A percentile compares a stretch with the other conserved stretches of the same genome.
These are phyloP conservation scores for Takifugu ocellatus DNA, from an alignment of 2,797 vertebrate genomes.

Conservation along the genomic window DNA sequence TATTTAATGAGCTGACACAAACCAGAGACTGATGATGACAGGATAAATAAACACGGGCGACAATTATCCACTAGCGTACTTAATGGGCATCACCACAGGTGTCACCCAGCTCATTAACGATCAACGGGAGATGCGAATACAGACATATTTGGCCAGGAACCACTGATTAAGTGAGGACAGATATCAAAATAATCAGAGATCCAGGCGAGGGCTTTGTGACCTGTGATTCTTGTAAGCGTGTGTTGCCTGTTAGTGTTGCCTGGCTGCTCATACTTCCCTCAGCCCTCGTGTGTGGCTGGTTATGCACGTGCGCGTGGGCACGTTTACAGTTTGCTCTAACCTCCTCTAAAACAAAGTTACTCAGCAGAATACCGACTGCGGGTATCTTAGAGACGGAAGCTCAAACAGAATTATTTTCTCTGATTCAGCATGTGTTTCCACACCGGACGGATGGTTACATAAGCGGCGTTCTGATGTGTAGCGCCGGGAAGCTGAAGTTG, in stretches of 20 bases:
- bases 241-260: too few relatives aligned
- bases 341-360: conserved; percentile 44
- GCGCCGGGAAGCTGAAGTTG: conserved; percentile 3
- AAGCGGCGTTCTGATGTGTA: conserved; percentile 17
- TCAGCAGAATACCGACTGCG: conserved; percentile 35
- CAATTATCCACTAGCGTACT: conserved; percentile 1
- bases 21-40: conserved; percentile 2
- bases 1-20: conserved; percentile 12
- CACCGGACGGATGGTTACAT: conserved; percentile 13
- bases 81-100: conserved; percentile 10
- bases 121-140: not conserved
- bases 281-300: conserved; percentile 62
- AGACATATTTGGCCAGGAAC: not conserved
- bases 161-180: not conserved
- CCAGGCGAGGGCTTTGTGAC: too few relatives aligned
- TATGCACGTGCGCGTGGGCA: conserved; percentile 46
- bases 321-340: conserved; percentile 45
- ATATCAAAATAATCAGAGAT: not conserved
- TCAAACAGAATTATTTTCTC: conserved; percentile 15
- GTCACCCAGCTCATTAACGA: conserved; percentile 19
- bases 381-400: conserved; percentile 16
- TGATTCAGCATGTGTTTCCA: conserved; percentile 26
- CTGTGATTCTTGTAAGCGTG: too few relatives aligned
- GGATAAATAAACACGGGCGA: not conserved
- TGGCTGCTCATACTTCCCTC: conserved; percentile 33